phyloP scores from a whole-genome alignment of 1,140 invertebrate species.

The Trachymyrmex cornetzi region DNA sequence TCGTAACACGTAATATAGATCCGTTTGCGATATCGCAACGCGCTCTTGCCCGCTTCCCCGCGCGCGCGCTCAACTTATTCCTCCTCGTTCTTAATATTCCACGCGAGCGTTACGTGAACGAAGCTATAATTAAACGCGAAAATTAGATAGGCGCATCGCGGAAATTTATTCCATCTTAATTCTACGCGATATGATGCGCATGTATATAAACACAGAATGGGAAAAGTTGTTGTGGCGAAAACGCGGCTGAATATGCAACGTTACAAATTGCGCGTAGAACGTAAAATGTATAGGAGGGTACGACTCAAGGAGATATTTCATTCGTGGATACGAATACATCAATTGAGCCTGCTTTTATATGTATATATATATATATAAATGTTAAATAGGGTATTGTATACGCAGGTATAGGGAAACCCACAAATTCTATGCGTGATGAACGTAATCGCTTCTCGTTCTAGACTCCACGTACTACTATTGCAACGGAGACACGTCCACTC shows the following conservation, averaged over 20 bases:
- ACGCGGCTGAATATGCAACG: constrained; percentile 1
- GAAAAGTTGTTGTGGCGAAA: constrained; percentile 33
- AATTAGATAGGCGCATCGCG: constrained; percentile 45
- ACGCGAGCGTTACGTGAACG: constrained; percentile 55
- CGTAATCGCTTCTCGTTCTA: constrained; percentile 74
- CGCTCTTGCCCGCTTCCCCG: neutral
- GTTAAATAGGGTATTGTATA: constrained; percentile 27
- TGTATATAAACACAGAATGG: neutral
- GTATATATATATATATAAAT: no score
- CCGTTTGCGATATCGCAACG: constrained; percentile 49
- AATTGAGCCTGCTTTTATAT: neutral
- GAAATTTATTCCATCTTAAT: constrained; percentile 50
- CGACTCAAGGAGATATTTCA: neutral
- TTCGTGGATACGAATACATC: neutral
- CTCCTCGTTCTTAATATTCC: constrained; percentile 49
- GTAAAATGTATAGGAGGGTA: neutral
- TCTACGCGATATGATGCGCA: neutral
- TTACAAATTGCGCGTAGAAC: neutral
- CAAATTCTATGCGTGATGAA: constrained; percentile 12
- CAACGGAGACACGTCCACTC: constrained; percentile 88
- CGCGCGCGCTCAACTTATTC: constrained; percentile 37
- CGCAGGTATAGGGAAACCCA: neutral
- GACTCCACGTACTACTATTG: constrained; percentile 90
- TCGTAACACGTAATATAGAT: constrained; percentile 65
- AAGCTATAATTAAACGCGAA: constrained; percentile 51